Conservation (phyloP, 2,113 vertebrate genomes). For the Conger conger region DNA sequence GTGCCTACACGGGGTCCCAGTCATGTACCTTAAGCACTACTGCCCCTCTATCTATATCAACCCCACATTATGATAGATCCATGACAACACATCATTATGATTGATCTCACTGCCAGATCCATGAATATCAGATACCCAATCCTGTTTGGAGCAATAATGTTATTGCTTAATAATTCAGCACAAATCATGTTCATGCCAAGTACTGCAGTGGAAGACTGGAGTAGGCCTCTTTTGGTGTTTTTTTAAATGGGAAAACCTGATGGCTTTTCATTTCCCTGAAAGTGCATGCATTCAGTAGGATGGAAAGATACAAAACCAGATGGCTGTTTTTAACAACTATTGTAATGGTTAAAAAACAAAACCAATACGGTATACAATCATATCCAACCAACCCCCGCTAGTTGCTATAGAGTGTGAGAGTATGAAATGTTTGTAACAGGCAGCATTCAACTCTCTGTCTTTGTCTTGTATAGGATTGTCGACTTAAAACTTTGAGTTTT, state of each 20-base stretch:
- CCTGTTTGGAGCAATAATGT: not conserved
- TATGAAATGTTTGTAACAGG: not conserved
- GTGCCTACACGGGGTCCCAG: no score
- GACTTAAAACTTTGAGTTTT: no score
- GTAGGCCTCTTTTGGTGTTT: constrained; percentile 74
- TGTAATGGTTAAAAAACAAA: not conserved
- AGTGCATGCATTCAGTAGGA: constrained; percentile 89
- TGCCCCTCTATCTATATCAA: no score
- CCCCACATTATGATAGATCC: not conserved
- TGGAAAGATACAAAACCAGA: constrained; percentile 85
- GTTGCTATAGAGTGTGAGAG: not conserved
- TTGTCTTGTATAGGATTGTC: not conserved
- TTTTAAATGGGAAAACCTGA: constrained; percentile 73
- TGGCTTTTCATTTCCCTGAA: constrained; percentile 80
- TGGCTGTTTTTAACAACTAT: not conserved
- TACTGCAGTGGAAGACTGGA: constrained; percentile 81
- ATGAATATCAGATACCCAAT: constrained; percentile 21
- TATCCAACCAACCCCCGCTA: not conserved
- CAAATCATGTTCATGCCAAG: constrained; percentile 96
- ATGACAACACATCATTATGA: not conserved
- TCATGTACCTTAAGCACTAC: no score
- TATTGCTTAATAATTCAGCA: not conserved
- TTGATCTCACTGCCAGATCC: not conserved
- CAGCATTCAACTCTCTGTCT: not conserved
- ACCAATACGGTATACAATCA: not conserved